A percentile compares a stretch with the other conserved stretches of the same genome.
Evolutionary conservation across 92 coral and sea anemone genomes (phyloP).

Genomic region (Zoanthus solanderi): DNA sequence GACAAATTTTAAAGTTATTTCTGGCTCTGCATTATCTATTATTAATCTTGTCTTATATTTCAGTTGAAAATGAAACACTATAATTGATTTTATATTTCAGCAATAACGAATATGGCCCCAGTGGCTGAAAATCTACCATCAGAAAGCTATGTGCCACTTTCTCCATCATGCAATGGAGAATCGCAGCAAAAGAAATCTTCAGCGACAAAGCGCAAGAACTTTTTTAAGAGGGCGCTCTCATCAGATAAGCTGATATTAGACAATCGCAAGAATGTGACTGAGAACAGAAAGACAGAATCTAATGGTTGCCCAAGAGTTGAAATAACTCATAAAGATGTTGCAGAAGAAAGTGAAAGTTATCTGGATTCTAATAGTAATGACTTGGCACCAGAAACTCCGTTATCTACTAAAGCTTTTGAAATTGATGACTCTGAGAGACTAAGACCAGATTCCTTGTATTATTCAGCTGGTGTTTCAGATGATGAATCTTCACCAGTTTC

Average conservation of each 20-base stretch:
- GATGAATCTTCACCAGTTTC: constrained; percentile 67
- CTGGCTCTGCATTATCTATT: too few relatives aligned
- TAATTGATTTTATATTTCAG: neutral
- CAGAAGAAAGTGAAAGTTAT: constrained; percentile 48
- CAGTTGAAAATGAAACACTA: neutral
- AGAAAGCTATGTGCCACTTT: neutral
- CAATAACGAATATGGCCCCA: constrained; percentile 36
- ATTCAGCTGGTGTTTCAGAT: constrained; percentile 70
- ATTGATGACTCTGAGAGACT: constrained; percentile 45
- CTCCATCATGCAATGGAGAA: constrained; percentile 34
- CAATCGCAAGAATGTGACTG: constrained; percentile 19
- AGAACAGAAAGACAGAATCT: constrained; percentile 9
- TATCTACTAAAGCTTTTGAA: constrained; percentile 50
- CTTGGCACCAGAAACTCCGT: constrained; percentile 20
- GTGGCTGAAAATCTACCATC: constrained; percentile 26
- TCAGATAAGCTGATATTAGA: constrained; percentile 32
- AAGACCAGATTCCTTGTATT: constrained; percentile 43
- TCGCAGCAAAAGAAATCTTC: constrained; percentile 34
- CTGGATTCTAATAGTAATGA: constrained; percentile 21
- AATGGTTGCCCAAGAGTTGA: constrained; percentile 57
- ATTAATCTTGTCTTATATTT: too few relatives aligned
- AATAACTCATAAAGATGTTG: constrained; percentile 59
- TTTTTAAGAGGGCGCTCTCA: constrained; percentile 44
- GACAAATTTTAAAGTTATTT: too few relatives aligned
- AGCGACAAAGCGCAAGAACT: constrained; percentile 28